These are phyloP conservation scores for Hoplostethus atlanticus DNA, from an alignment of 2,797 vertebrate species.

Conservation along the genomic window DNA sequence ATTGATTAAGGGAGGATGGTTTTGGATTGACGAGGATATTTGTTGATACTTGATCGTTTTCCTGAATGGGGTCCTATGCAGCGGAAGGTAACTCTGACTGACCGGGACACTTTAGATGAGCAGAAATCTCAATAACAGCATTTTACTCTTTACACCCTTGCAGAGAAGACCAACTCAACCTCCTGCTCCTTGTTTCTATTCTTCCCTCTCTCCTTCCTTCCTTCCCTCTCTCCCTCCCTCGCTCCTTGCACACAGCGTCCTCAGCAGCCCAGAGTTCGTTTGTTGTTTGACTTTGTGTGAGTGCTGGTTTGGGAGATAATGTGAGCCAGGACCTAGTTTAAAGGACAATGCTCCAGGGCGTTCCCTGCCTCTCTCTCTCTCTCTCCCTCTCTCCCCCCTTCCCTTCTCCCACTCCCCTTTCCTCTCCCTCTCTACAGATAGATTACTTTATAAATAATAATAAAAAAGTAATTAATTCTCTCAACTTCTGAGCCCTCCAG, in stretches of 20 bases:
- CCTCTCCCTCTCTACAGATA: slow-evolving; percentile 78
- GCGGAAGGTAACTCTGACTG: slow-evolving; percentile 9
- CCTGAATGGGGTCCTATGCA: slow-evolving; percentile 1
- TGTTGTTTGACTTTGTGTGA: slow-evolving; percentile 81
- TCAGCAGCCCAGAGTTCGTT: slow-evolving; percentile 81
- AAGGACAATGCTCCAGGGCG: slow-evolving; percentile 86
- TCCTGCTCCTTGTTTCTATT: neutral
- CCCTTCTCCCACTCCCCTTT: slow-evolving; percentile 40
- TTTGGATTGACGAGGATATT: slow-evolving; percentile 2
- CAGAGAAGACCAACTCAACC: slow-evolving; percentile 36
- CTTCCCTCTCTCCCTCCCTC: slow-evolving; percentile 22
- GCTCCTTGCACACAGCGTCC: slow-evolving; percentile 70
- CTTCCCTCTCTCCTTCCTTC: neutral
- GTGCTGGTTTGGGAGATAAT: slow-evolving; percentile 86
- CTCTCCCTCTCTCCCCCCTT: slow-evolving; percentile 35
- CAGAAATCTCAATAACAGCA: neutral
- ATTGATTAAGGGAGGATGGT: neutral
- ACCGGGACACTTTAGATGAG: slow-evolving; percentile 6
- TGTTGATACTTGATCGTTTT: slow-evolving; percentile 11
- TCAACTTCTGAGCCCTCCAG: slow-evolving; percentile 94
- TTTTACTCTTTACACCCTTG: slow-evolving; percentile 21
- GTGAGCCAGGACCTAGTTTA: slow-evolving; percentile 86
- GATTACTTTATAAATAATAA: slow-evolving; percentile 96
- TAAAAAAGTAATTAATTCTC: slow-evolving; percentile 99
- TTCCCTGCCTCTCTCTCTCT: slow-evolving; percentile 66